Evolutionary conservation across 1,140 invertebrate species (phyloP).

Genomic region (Lucilia cuprina): DNA sequence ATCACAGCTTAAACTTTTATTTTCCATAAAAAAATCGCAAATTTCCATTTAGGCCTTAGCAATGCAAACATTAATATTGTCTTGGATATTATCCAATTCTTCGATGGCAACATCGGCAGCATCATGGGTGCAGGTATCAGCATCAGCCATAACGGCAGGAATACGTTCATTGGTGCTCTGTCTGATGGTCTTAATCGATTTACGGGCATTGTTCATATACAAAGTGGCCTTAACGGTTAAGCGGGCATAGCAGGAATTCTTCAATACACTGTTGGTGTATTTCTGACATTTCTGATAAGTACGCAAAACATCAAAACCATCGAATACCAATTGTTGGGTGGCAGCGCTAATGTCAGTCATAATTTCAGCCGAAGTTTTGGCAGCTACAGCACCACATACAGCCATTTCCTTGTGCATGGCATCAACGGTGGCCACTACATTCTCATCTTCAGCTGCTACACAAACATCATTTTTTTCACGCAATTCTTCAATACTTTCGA

Average conservation of each 20-base stretch:
- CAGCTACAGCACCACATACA: slow-evolving; percentile 44
- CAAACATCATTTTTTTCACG: slow-evolving; percentile 47
- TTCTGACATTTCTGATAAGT: slow-evolving; percentile 49
- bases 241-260: slow-evolving; percentile 45
- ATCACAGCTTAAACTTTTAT: neutral
- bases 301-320: slow-evolving; percentile 43
- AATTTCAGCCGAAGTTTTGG: slow-evolving; percentile 47
- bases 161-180: slow-evolving; percentile 48
- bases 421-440: slow-evolving; percentile 44
- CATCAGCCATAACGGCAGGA: slow-evolving; percentile 48
- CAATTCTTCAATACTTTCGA: slow-evolving; percentile 46
- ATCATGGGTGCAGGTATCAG: slow-evolving; percentile 51
- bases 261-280: slow-evolving; percentile 45
- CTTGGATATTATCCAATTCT: slow-evolving; percentile 44
- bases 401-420: slow-evolving; percentile 47
- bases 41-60: slow-evolving; percentile 26
- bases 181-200: slow-evolving; percentile 51
- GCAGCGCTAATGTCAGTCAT: slow-evolving; percentile 47
- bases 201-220: slow-evolving; percentile 46
- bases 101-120: slow-evolving; percentile 45
- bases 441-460: slow-evolving; percentile 49
- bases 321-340: slow-evolving; percentile 52
- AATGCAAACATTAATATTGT: slow-evolving; percentile 46
- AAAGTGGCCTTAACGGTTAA: slow-evolving; percentile 45
- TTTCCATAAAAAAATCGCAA: neutral